Evolutionary conservation across 2,113 vertebrate species (phyloP).

Genomic region (Eublepharis macularius): DNA sequence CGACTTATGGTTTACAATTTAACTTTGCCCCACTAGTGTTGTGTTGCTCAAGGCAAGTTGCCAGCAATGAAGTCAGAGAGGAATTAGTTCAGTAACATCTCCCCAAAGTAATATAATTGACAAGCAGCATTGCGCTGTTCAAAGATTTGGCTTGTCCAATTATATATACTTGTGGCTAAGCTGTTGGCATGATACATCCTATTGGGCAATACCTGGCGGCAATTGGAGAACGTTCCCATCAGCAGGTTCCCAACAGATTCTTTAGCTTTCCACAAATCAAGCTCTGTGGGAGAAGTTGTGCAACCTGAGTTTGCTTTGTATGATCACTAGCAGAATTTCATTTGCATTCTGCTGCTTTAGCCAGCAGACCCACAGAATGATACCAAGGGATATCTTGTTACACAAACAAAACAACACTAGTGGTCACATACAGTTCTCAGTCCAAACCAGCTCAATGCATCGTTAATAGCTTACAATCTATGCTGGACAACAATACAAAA

Average conservation of each 20-base stretch:
- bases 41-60: not conserved
- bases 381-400: too few species aligned
- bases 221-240: not conserved
- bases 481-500: too few species aligned
- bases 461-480: too few species aligned
- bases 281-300: not conserved
- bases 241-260: not conserved
- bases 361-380: not conserved
- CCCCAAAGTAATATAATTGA: not conserved
- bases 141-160: not conserved
- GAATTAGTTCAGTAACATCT: not conserved
- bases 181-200: not conserved
- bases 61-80: not conserved
- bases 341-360: not conserved
- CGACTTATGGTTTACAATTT: not conserved
- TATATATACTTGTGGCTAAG: not conserved
- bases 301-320: fast-evolving
- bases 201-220: not conserved
- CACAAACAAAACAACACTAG: too few species aligned
- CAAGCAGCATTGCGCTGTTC: not conserved
- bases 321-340: not conserved
- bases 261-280: not conserved
- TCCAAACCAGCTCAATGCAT: too few species aligned
- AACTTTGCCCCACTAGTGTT: not conserved
- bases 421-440: too few species aligned